Base-by-base conservation (phyloP, 2,888 invertebrate genomes). In the Alentia gelatinosa region DNA sequence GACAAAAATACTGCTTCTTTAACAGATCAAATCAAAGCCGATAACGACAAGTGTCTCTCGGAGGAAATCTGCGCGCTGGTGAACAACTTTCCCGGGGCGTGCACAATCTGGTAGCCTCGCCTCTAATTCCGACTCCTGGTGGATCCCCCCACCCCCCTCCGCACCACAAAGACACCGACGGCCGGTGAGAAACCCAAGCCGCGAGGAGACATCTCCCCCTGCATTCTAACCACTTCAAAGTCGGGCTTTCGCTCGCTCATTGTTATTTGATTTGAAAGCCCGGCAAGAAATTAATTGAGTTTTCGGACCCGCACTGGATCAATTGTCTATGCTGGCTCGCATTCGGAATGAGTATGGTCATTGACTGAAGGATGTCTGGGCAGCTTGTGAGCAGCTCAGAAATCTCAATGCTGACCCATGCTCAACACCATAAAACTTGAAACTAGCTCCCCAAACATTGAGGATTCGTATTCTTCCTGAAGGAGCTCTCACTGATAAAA, bases 221-320 rank as follows among this genome's bases (percentile, higher is more conserved):
- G 68, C 23, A 68, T 68, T 68, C 68, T 30, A 12, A 26, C 68
- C 68, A 68, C 68, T 68, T 68, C 68, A 68, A 68, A 68, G 68
- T 68, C 68, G 12, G n/a, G 30, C 68, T 12, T 47, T 12, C 56
- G 68, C 68, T 68, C 33, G 12, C 68, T 68, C 68, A 68, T 68
- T 68, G 68, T 68, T 68, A 68, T 68, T 68, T 68, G 68, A 68
- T 68, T 68, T 68, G n/a, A n/a, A 68, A 68, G 68, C 30, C 4
- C 30, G n/a, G 68, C 26, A 68, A 68, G 68, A 68, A 68, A 68
- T 68, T 68, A 68, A 68, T 68, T 68, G 68, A 68, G 30, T 68
- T 68, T 68, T 26, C 30, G n/a, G 23, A 19, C 26, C 68, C n/a
- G 12, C 12, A 68, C 68, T 68, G 30, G 68, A 68, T 68, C 68